phyloP scores from a whole-genome alignment of 2,797 vertebrate genomes.

The Tokudaia muenninki region DNA sequence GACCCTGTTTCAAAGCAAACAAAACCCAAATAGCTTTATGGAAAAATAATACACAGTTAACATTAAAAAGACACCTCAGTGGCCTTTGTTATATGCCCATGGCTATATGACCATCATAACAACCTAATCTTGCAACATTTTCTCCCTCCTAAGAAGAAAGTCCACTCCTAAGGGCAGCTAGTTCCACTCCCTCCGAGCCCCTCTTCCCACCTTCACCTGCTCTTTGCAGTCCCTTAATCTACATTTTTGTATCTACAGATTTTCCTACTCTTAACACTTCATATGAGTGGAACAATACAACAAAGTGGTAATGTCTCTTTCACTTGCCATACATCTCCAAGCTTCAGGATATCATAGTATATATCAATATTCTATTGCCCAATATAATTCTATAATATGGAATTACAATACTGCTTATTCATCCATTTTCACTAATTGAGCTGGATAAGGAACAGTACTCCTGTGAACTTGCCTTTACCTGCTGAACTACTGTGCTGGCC shows the following conservation, averaged over 20 bases:
- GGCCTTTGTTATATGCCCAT: background rate
- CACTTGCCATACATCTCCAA: constrained; percentile 1
- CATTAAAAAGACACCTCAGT: constrained; percentile 20
- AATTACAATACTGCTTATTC: background rate
- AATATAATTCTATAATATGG: background rate
- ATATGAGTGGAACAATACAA: background rate
- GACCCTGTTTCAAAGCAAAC: background rate
- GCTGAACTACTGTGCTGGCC: background rate
- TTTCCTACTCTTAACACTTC: constrained; percentile 27
- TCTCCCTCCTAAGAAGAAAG: constrained; percentile 1
- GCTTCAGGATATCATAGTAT: background rate
- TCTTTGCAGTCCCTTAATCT: background rate
- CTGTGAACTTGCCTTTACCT: background rate
- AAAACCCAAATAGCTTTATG: background rate
- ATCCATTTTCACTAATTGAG: background rate
- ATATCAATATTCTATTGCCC: background rate
- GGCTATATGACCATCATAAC: background rate
- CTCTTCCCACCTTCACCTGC: background rate
- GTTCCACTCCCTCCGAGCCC: background rate
- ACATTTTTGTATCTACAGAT: constrained; percentile 16
- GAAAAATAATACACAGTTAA: background rate
- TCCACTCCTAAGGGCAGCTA: background rate
- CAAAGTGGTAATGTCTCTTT: background rate
- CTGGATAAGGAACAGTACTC: background rate
- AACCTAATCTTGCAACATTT: constrained; percentile 34